A percentile compares a stretch with the other conserved stretches of the same genome.
phyloP scores from a whole-genome alignment of 2,113 vertebrate species.

The Platysteira castanea region DNA sequence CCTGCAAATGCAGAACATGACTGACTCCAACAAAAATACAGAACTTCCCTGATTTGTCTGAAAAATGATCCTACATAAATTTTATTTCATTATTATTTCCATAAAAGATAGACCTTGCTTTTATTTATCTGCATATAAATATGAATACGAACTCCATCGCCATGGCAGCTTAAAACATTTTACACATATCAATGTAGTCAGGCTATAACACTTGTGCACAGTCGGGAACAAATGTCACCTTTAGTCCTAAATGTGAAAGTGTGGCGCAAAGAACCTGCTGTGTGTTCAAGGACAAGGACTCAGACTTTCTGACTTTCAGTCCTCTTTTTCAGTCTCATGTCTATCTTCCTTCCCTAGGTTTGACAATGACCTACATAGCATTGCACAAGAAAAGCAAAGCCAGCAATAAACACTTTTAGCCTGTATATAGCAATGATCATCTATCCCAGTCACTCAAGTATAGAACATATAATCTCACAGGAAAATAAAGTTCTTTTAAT shows the following conservation, averaged over 20 bases:
- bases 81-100: background rate
- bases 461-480: constrained; percentile 14
- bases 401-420: constrained; percentile 28
- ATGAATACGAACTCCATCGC: background rate
- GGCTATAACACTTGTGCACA: background rate
- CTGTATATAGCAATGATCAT: background rate
- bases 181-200: background rate
- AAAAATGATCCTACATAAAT: background rate
- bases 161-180: background rate
- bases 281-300: background rate
- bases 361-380: constrained; percentile 41
- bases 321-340: background rate
- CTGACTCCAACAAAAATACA: background rate
- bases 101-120: background rate
- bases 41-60: background rate
- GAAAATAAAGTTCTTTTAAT: constrained; percentile 45
- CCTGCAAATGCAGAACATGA: background rate
- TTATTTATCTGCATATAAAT: background rate
- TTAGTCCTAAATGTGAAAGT: background rate
- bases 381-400: background rate
- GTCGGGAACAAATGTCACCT: background rate
- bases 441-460: background rate
- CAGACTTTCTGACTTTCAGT: background rate
- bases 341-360: background rate
- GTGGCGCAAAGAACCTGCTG: background rate